phyloP scores from a whole-genome alignment of 2,113 vertebrate species.

The Ageneiosus marmoratus region DNA sequence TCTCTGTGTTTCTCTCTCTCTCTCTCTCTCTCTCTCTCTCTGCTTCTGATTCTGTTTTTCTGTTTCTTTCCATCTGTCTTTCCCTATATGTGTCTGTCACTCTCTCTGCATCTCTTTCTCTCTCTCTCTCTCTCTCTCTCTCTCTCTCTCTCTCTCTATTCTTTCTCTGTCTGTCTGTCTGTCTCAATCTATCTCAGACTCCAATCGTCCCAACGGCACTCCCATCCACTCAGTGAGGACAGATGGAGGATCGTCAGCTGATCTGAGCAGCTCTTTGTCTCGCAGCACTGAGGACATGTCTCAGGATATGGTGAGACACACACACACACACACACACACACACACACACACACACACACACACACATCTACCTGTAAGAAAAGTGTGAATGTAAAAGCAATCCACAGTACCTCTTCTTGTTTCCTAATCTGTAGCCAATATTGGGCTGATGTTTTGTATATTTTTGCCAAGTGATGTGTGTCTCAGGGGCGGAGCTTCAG shows the following conservation, averaged over 20 bases:
- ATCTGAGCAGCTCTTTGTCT: slow-evolving; percentile 83
- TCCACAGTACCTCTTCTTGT: neutral
- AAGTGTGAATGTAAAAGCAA: neutral
- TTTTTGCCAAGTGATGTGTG: neutral
- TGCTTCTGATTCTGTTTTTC: neutral
- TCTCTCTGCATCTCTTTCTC: neutral
- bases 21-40: neutral
- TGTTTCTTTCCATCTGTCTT: slow-evolving; percentile 52
- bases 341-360: neutral
- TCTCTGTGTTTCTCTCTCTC: neutral
- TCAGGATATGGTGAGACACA: slow-evolving; percentile 77
- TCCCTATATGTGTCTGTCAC: neutral
- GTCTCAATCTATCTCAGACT: slow-evolving; percentile 72
- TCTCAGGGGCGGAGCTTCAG: neutral
- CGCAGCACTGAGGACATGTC: slow-evolving; percentile 79
- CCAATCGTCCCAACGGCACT: slow-evolving; percentile 68
- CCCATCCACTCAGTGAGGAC: slow-evolving; percentile 63
- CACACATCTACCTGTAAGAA: neutral
- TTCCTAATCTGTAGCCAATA: neutral
- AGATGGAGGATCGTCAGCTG: slow-evolving; percentile 74
- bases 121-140: neutral
- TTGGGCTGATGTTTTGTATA: too few relatives aligned
- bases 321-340: neutral
- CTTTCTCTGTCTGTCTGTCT: neutral
- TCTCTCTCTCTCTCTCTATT: neutral